Evolutionary conservation across 2,113 vertebrate genomes (phyloP), one percentile per base, ranked within the genome.

Genomic region (Scolopax mira): DNA sequence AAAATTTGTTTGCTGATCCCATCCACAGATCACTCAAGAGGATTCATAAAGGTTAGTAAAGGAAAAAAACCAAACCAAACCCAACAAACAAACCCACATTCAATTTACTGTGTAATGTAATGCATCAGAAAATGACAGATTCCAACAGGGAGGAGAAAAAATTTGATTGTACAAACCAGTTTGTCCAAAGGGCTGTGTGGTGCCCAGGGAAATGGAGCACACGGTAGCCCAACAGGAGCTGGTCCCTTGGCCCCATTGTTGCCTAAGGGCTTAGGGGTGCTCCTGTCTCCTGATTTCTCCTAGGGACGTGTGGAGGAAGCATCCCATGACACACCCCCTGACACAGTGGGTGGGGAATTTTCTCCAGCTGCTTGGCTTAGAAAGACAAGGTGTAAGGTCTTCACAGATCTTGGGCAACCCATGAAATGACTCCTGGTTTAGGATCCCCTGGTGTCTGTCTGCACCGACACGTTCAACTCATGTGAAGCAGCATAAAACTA

Each of bases 1-100:
- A 87, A 93, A 93, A 96, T 95, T 94, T 95, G 93, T 96, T 97
- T 95, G 92, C 96, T 79, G 96, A 95, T 96, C 89, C 94, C 89
- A 93, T 97, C 86, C 83, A 89, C 95, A 89, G 93, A 95, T 96
- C 93, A 81, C 89, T 96, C 91, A 86, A 83, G 78, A 91, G 89
- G 65, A 96, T 92, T 95, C 95, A 57, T 90, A 92, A 94, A 90
- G 49, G 82, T 90, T 90, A 91, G 54, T 5, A 46, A 52, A 69
- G 74, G 62, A 73, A 41, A 39, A 61, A 51, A 30, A 27, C 41
- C 13, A 51, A 27, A 18, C 23, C 61, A 30, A 61, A 61, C 14
- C 16, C 35, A 27, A 27, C 24, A 17, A 30, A 35, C 57, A 57
- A 85, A 22, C 69, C 67, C 64, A 58, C 61, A 55, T 93, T 87